Base-by-base conservation (phyloP, 2,888 invertebrate species). In the Tenthredo mesomela region DNA sequence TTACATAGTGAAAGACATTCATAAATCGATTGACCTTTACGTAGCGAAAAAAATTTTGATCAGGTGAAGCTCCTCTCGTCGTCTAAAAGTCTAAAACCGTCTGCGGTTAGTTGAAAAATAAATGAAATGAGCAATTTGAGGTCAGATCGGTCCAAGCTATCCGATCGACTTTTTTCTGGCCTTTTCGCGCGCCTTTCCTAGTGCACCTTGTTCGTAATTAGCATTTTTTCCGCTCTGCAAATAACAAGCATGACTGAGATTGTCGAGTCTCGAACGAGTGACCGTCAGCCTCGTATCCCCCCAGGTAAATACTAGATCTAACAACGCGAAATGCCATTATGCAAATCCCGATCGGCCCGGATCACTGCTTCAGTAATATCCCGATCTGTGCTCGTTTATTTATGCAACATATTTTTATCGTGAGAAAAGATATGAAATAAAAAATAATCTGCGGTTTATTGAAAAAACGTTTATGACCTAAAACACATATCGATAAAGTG, bases 101-200 rank as follows among this genome's bases (percentile, higher is more conserved):
- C 77, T 2, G n/a, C n/a, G 15, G 7, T 6, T 18, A 33, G 4
- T 54, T 12, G 7, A 54, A 54, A 29, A 73, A 54, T 1, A 33
- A 50, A 54, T 15, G 5, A 25, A 67, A 67, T 5, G 67, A 47
- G 50, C 7, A 50, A 77, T 77, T 77, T 77, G 33, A 12, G 77
- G 77, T 77, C 77, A 77, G 50, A 50, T 77, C 50, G 29, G 29
- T 77, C 18, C 77, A 21, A n/a, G n/a, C 29, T 77, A 54, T 87
- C 85, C 86, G 86, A 89, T 88, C 87, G 88, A 88, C 87, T 88
- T 88, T 88, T 87, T 88, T 88, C 87, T 85, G 86, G 87, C 29
- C 54, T 50, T 54, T 77, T 77, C 33, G 77, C 77, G 77, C 77
- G 77, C 77, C 77, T 77, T 54, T 54, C 71, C 77, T 6, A 29